Evolutionary conservation across 2,113 vertebrate species (phyloP), one percentile per base, ranked within the genome.

Genomic region (Pangasianodon hypophthalmus): DNA sequence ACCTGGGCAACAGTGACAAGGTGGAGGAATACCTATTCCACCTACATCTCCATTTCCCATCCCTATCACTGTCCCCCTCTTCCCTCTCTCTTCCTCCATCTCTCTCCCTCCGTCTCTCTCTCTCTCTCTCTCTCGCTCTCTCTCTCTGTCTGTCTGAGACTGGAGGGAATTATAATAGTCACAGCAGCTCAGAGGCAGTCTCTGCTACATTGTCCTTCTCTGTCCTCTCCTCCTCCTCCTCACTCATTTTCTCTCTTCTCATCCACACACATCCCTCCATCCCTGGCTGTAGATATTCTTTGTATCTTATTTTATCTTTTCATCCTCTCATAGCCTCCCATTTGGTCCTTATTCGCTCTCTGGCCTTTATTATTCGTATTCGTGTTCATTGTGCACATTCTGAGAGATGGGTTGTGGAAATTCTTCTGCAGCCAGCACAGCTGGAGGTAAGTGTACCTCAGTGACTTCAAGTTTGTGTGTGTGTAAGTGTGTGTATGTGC

Each of bases 351-450:
- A 54, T 11, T 32, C 16, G 10, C 56, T 71, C 73, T 26, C 13
- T 16, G 56, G 6, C 52, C 29, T 83, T 50, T 29, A 2, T 32
- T 21, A 69, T 18, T 85, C 80, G 52, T 19, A 32, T 21, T 62
- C 13, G 11, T 29, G 73, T 21, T 29, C 29, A 37, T 54, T 37
- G 48, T 75, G 32, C 50, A 82, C 50, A 14, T 50, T 85, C 54
- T 46, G 13, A 13, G 29, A 50, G 79, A 96, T 95, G 95, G 95
- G 95, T 80, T 96, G 95, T 94, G 94, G 94, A 64, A 93, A 94
- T 89, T 96, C 95, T 29, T 92, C 94, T 0, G 91, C 90, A 62
- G 50, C 92, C 89, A 91, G 73, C 89, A 88, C 83, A 29, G n/a
- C 91, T 44, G 90, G 73, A 90, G 88, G 91, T 92, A 77, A 82